Percentiles rank a stretch among this genome's conserved stretches.
phyloP scores from a whole-genome alignment of 2,797 vertebrate genomes.

The Aulostomus chinensis region DNA sequence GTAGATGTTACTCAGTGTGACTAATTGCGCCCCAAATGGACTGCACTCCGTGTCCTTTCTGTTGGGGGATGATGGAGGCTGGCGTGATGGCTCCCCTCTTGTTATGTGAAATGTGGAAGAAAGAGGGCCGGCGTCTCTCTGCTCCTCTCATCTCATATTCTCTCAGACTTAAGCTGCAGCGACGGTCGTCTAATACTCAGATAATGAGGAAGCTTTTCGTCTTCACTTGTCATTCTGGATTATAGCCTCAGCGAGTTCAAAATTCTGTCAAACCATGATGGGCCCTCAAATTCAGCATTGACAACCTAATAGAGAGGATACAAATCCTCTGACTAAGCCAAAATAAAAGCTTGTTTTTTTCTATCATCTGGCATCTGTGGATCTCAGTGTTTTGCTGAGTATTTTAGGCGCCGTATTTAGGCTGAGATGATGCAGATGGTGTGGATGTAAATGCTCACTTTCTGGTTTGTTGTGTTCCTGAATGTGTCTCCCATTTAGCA shows the following conservation, averaged over 20 bases:
- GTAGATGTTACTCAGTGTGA: conserved; percentile 24
- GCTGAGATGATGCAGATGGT: too few relatives aligned
- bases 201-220: conserved; percentile 35
- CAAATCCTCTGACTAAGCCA: conserved; percentile 10
- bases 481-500: too few relatives aligned
- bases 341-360: not conserved
- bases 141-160: not conserved
- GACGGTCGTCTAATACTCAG: not conserved
- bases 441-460: not conserved
- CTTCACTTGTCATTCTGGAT: conserved; percentile 25
- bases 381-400: too few relatives aligned
- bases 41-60: conserved; percentile 6
- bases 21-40: conserved; percentile 19
- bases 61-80: conserved; percentile 3
- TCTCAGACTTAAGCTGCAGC: conserved; percentile 11
- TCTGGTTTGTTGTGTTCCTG: not conserved
- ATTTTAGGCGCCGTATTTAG: too few relatives aligned
- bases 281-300: not conserved
- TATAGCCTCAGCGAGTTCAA: conserved; percentile 9
- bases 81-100: not conserved
- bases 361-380: too few relatives aligned
- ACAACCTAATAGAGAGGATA: not conserved
- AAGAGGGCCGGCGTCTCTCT: not conserved
- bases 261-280: not conserved
- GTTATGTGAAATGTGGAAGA: conserved; percentile 2